Evolutionary conservation across 2,797 vertebrate species (phyloP).

Genomic region (Gambusia yucatana): DNA sequence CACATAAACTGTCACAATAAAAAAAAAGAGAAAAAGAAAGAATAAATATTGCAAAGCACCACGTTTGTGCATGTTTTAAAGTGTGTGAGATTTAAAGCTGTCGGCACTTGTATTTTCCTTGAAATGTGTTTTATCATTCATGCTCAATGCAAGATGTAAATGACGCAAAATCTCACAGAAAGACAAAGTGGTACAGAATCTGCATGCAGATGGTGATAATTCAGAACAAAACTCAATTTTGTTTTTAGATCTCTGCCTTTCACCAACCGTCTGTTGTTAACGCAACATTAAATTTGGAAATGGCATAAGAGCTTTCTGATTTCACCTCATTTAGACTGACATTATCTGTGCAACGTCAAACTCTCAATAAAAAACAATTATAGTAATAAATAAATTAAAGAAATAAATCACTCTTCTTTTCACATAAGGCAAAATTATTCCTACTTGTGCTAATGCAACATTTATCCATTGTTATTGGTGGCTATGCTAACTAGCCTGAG

Average conservation of each 20-base stretch:
- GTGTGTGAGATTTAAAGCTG: conserved; percentile 12
- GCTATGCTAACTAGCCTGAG: too few relatives aligned
- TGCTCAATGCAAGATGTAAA: conserved; percentile 10
- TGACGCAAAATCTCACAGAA: conserved; percentile 15
- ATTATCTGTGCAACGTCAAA: background rate
- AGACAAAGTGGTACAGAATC: background rate
- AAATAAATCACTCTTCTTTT: background rate
- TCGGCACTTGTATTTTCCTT: background rate
- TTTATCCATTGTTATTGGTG: too few relatives aligned
- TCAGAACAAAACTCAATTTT: background rate
- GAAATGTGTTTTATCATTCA: background rate
- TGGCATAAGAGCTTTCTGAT: background rate
- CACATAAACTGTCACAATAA: conserved; percentile 12
- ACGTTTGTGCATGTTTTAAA: conserved; percentile 6
- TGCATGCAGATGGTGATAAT: conserved; percentile 14
- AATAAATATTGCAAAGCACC: conserved; percentile 4
- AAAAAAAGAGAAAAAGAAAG: background rate
- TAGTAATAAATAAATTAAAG: background rate
- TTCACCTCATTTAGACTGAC: background rate
- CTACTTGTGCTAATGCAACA: background rate
- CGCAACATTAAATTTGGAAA: background rate
- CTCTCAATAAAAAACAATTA: background rate
- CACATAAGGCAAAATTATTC: background rate
- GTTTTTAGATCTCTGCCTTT: background rate
- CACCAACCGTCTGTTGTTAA: background rate